Evolutionary conservation across 2,113 vertebrate genomes (phyloP).

Genomic region (Uropsilus gracilis): DNA sequence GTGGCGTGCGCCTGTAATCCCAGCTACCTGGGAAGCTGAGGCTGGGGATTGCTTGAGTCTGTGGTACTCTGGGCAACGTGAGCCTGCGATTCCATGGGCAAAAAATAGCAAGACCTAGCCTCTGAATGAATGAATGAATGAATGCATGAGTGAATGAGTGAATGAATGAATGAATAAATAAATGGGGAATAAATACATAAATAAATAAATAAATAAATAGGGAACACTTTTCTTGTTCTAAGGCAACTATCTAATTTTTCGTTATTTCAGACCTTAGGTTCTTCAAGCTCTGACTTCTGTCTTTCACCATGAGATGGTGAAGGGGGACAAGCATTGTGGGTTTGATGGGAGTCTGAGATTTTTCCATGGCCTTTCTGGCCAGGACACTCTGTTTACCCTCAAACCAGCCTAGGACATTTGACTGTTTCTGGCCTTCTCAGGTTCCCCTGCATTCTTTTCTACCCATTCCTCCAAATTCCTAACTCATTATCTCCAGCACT

Average conservation of each 20-base stretch:
- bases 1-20: too few species aligned
- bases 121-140: too few species aligned
- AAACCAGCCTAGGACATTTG: not conserved
- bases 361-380: not conserved
- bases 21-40: too few species aligned
- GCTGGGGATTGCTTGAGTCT: too few species aligned
- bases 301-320: not conserved
- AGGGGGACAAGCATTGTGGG: not conserved
- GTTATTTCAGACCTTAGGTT: not conserved
- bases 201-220: too few species aligned
- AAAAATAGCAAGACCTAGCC: too few species aligned
- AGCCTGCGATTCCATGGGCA: too few species aligned
- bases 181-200: too few species aligned
- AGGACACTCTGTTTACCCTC: not conserved
- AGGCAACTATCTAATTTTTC: not conserved
- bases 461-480: not conserved
- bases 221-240: not conserved
- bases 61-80: too few species aligned
- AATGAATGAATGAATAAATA: too few species aligned
- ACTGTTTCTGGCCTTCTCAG: not conserved
- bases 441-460: not conserved
- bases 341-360: not conserved
- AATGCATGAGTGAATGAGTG: too few species aligned
- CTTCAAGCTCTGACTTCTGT: not conserved
- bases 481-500: not conserved